Conservation (phyloP, 2,888 invertebrate species). For the Rambutsinella grinnellia region DNA sequence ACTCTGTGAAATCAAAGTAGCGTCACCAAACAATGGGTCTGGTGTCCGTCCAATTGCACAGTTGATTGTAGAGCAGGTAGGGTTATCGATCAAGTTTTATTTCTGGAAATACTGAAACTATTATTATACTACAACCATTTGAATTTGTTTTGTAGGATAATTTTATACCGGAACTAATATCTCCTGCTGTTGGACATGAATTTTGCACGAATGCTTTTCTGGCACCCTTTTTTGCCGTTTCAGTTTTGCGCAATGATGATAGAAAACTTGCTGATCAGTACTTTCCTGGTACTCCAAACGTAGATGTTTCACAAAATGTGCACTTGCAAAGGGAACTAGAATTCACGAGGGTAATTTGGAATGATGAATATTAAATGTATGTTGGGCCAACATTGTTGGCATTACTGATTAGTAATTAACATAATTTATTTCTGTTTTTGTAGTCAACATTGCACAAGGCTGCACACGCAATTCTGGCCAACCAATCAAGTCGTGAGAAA, state of each 20-base stretch:
- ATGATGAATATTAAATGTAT: slow-evolving; percentile 12
- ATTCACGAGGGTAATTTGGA: slow-evolving; percentile 77
- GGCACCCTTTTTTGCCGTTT: slow-evolving; percentile 92
- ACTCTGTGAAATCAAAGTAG: slow-evolving; percentile 83
- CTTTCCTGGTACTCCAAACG: slow-evolving; percentile 74
- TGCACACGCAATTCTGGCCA: slow-evolving; percentile 86
- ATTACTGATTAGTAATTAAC: not conserved
- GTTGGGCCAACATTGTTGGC: not conserved
- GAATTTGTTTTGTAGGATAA: slow-evolving; percentile 72
- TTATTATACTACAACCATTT: not conserved
- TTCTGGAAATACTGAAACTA: slow-evolving; percentile 66
- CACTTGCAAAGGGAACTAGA: slow-evolving; percentile 85
- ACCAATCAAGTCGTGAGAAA: slow-evolving; percentile 82
- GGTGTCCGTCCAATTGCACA: slow-evolving; percentile 81
- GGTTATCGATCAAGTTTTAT: not conserved
- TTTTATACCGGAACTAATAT: slow-evolving; percentile 80
- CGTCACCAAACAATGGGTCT: slow-evolving; percentile 73
- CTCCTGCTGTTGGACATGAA: slow-evolving; percentile 85
- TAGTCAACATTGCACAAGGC: slow-evolving; percentile 82
- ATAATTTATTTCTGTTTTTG: no score
- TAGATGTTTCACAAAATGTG: slow-evolving; percentile 78
- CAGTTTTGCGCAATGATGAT: slow-evolving; percentile 94
- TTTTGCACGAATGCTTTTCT: slow-evolving; percentile 86
- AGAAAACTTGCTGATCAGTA: slow-evolving; percentile 87
- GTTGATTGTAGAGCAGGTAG: slow-evolving; percentile 74